These are phyloP conservation scores for Ennomos quercinarius DNA, from an alignment of 2,888 invertebrate genomes.

Conservation along the genomic window DNA sequence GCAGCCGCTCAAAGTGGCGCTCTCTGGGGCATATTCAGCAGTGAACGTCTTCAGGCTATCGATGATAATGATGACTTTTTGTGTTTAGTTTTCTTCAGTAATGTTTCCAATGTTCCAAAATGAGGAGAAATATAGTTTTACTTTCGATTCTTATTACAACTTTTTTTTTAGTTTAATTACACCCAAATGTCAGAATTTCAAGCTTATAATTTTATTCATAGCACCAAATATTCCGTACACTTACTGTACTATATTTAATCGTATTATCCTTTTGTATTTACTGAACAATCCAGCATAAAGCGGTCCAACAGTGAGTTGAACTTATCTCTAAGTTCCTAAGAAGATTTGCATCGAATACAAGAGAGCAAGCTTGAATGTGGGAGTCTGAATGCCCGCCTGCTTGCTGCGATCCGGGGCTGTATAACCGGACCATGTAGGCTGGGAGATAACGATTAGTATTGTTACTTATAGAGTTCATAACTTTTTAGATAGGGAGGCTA, in stretches of 20 bases:
- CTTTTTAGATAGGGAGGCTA: too few relatives aligned
- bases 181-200: too few relatives aligned
- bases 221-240: too few relatives aligned
- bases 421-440: constrained; percentile 6
- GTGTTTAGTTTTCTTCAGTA: neutral
- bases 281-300: neutral
- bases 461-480: too few relatives aligned
- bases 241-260: neutral
- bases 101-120: too few relatives aligned
- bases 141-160: too few relatives aligned
- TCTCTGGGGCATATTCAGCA: too few relatives aligned
- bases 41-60: too few relatives aligned
- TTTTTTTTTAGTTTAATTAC: too few relatives aligned
- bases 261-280: constrained; percentile 1
- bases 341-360: constrained; percentile 43
- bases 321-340: constrained; percentile 30
- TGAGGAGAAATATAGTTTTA: too few relatives aligned
- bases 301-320: constrained; percentile 5
- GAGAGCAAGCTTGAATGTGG: constrained; percentile 22
- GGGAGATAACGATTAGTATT: neutral
- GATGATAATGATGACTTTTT: constrained; percentile 5
- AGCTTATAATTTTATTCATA: too few relatives aligned
- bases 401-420: constrained; percentile 7
- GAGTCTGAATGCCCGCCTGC: constrained; percentile 21
- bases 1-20: too few relatives aligned